These are phyloP conservation scores for Pantelozetes paolii DNA, from an alignment of 2,888 invertebrate species.

Conservation along the genomic window DNA sequence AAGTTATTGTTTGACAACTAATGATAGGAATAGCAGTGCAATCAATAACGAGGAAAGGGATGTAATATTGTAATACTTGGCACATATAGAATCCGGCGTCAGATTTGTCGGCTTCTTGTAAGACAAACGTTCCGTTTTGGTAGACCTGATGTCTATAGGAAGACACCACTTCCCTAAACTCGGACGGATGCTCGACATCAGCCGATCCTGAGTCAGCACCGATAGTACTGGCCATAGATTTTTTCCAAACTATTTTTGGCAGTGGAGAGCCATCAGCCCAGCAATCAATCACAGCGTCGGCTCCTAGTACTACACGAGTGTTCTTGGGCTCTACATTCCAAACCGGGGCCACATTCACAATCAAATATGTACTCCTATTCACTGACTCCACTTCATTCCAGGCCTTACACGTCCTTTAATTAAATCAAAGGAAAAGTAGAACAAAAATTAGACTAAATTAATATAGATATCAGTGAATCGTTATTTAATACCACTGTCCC, in stretches of 20 bases:
- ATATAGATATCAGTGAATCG: neutral
- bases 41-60: neutral
- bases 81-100: constrained; percentile 49
- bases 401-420: constrained; percentile 50
- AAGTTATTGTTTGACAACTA: no score
- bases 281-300: constrained; percentile 45
- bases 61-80: constrained; percentile 47
- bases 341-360: constrained; percentile 51
- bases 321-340: constrained; percentile 44
- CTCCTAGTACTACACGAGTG: constrained; percentile 44
- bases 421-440: neutral
- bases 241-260: constrained; percentile 46
- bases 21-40: no score
- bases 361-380: constrained; percentile 50
- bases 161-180: constrained; percentile 34
- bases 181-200: constrained; percentile 39
- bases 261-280: constrained; percentile 45
- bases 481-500: constrained; percentile 35
- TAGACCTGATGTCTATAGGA: constrained; percentile 39
- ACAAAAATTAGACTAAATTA: neutral
- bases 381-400: constrained; percentile 48
- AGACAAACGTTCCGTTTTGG: constrained; percentile 47
- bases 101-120: constrained; percentile 47
- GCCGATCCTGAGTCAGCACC: neutral
- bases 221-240: constrained; percentile 26